Evolutionary conservation across 1,140 invertebrate genomes (phyloP), one percentile per base, ranked within the genome.

Genomic region (Drosophila nasuta): DNA sequence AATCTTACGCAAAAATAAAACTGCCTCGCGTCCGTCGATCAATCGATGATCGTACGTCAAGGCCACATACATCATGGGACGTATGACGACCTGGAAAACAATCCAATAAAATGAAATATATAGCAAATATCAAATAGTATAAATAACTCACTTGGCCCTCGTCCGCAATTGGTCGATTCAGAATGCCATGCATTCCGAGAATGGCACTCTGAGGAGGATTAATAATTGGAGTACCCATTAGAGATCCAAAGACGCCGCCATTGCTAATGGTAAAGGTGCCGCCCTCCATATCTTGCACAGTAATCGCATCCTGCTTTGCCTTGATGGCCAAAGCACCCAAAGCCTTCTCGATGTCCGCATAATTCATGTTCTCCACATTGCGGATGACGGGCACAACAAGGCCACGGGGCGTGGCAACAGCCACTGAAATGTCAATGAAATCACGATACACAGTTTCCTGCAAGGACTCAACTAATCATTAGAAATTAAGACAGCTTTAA

Each of bases 241-340:
- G 93, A 0, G 98, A 99, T 13, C 99, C 99, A 93, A 99, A 99
- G 0, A 99, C 98, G 17, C 99, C 99, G 6, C 99, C 99, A 92
- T 99, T 99, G 91, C 98, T 98, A 79, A 99, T 99, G 10, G 99
- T 99, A 91, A 99, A 99, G 6, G 99, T 99, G 28, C 99, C 99
- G 52, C 99, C 99, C 92, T 99, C 98, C 98, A 99, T 99, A 88
- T 99, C 99, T 94, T 99, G 98, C 57, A 99, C 96, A 1, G 98
- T 97, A 68, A 99, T 93, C 64, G 95, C 95, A 71, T 97, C 97
- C 77, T 94, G 95, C 76, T 95, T 95, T 1, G 98, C 98, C 93
- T 99, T 99, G 76, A 98, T 97, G 8, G 98, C 97, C 33, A 99
- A 91, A 1, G 95, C 97, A 68, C 95, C 96, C 67, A 99, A 95